Evolutionary conservation across 2,113 vertebrate species (phyloP), one percentile per base, ranked within the genome.

Genomic region (Amazona guildingii): DNA sequence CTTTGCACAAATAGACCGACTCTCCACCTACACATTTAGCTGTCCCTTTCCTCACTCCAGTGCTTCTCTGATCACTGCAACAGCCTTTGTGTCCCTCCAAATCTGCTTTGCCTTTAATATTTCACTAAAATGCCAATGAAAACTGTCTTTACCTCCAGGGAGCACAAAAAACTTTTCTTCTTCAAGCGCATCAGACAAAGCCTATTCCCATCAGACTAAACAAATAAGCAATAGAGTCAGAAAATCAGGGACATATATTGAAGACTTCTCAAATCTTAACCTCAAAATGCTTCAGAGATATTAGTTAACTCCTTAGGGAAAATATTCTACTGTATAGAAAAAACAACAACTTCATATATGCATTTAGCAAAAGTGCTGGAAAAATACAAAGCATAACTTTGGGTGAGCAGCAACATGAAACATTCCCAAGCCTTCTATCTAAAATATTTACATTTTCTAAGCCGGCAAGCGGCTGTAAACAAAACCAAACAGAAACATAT

Each of bases 81-180:
- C 98, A 98, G 98, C 83, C 97, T 98, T 98, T 98, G 90, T 97
- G 97, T 98, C 97, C 87, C 96, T 94, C 96, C 63, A 93, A 98
- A 98, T 98, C 95, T 98, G 85, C 96, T 97, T 98, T 98, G 98
- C 96, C 97, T 98, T 98, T 98, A 98, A 98, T 98, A 98, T 98
- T 98, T 98, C 97, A 97, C 95, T 97, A 96, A 98, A 98, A 98
- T 98, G 96, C 97, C 97, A 97, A 96, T 96, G 96, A 95, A 97
- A 98, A 96, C 87, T 88, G 88, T 92, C 90, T 97, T 97, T 21
- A 33, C 98, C 95, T 95, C 96, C 49, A 43, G 43, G 95, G 98
- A 98, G n/a, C 86, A 92, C 83, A 96, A 92, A 95, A 92, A 93
- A 85, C 68, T 90, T 90, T 95, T 93, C 94, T 88, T 94, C 62